Evolutionary conservation across 2,888 invertebrate genomes (phyloP), one percentile per base, ranked within the genome.

Genomic region (Eristalis tenax): DNA sequence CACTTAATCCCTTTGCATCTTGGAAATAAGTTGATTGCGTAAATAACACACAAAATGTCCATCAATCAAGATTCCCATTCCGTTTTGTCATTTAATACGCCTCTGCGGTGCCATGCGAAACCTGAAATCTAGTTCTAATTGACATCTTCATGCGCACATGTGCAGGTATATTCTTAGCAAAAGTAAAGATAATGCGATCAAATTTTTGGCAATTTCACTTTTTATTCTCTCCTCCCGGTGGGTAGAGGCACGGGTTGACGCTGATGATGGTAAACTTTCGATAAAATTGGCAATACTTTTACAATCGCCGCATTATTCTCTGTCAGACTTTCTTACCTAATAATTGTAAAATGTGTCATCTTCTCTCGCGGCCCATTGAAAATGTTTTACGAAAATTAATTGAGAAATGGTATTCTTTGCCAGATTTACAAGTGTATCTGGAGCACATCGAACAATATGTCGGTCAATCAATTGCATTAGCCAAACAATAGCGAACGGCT

Each of bases 121-220:
- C 63, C 69, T 56, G 28, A n/a, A n/a, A n/a, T 26, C 35, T 26
- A 50, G 6, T 78, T 71, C 71, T 59, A 79, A 59, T 66, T 73
- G 65, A 15, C 59, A 59, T 32, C 59, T 66, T 23, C 15, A 15
- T 73, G 70, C 32, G 10, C 32, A 32, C 32, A 32, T 32, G 32
- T 32, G 32, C 1, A 32, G 26, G 22, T 0, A 18, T 15, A 57
- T 75, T 75, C 74, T 69, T 18, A 75, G 79, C 81, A 81, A 81
- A 81, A 81, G 81, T 69, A 74, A 57, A 63, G 57, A 74, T 81
- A 74, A 74, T 69, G 74, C 50, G 68, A 75, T 74, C 15, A 68
- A 64, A 23, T 61, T 50, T 50, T 15, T 22, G 8, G 4, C 50
- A 74, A 63, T 81, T 81, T 81, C 81, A 75, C 74, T 81, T 80